These are phyloP conservation scores for Okapia johnstoni DNA, from an alignment of 2,113 vertebrate species.

Conservation along the genomic window DNA sequence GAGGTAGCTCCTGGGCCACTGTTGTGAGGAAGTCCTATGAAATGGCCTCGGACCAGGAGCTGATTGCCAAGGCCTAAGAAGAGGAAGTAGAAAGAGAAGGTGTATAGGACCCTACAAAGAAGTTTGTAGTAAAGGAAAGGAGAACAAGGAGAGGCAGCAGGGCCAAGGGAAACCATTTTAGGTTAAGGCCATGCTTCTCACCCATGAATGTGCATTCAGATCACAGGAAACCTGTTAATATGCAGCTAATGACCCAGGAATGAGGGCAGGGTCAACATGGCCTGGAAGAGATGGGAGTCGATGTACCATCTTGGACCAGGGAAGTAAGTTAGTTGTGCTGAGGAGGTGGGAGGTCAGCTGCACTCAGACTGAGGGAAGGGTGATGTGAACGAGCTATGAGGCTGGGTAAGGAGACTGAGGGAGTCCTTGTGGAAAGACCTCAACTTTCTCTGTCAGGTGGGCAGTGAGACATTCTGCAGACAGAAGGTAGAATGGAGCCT, in stretches of 20 bases:
- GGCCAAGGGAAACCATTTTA: background rate
- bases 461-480: background rate
- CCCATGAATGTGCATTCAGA: accelerated
- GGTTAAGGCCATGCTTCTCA: background rate
- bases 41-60: background rate
- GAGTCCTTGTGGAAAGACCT: background rate
- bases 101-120: background rate
- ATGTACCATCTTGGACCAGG: background rate
- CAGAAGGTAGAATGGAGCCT: background rate
- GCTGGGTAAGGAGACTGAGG: background rate
- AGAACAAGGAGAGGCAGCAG: background rate
- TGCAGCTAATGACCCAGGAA: background rate
- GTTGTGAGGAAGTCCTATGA: background rate
- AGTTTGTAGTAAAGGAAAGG: background rate
- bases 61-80: background rate
- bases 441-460: background rate
- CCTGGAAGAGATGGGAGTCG: accelerated
- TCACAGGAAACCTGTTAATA: background rate
- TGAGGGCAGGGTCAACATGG: accelerated
- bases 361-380: background rate
- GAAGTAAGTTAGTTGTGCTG: background rate
- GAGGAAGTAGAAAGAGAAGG: background rate
- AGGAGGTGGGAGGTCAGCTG: background rate
- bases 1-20: background rate
- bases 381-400: background rate